Evolutionary conservation across 2,797 vertebrate species (phyloP).

Genomic region (Psittacula echo): DNA sequence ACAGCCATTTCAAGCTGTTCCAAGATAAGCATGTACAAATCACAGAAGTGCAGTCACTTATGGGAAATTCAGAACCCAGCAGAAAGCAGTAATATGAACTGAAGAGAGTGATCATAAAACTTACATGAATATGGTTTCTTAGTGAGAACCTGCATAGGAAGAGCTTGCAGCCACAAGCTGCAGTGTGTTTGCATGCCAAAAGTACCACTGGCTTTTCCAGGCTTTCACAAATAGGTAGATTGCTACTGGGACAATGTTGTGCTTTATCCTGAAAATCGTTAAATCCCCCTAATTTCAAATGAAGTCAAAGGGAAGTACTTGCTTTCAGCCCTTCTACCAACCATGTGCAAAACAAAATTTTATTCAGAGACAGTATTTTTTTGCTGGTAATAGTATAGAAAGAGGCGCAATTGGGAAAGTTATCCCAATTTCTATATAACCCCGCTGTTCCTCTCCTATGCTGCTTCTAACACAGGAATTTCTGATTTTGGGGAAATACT

Average conservation of each 20-base stretch:
- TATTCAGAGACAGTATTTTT: not conserved
- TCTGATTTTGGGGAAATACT: not conserved
- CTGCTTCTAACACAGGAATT: not conserved
- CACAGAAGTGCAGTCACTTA: not conserved
- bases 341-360: not conserved
- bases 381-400: not conserved
- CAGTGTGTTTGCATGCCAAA: accelerated
- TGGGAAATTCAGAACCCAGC: not conserved
- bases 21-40: not conserved
- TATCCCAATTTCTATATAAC: not conserved
- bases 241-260: not conserved
- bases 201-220: not conserved
- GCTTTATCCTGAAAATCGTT: not conserved
- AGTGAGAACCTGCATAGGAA: accelerated
- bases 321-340: not conserved
- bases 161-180: accelerated
- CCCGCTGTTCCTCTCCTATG: not conserved
- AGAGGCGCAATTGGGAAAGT: not conserved
- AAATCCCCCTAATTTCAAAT: not conserved
- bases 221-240: not conserved
- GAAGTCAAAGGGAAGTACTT: not conserved
- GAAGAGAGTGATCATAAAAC: not conserved
- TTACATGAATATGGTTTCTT: accelerated
- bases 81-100: not conserved
- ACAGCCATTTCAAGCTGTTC: not conserved